Evolutionary conservation across 2,888 invertebrate genomes (phyloP), one percentile per base, ranked within the genome.

Genomic region (Athalia cordata): DNA sequence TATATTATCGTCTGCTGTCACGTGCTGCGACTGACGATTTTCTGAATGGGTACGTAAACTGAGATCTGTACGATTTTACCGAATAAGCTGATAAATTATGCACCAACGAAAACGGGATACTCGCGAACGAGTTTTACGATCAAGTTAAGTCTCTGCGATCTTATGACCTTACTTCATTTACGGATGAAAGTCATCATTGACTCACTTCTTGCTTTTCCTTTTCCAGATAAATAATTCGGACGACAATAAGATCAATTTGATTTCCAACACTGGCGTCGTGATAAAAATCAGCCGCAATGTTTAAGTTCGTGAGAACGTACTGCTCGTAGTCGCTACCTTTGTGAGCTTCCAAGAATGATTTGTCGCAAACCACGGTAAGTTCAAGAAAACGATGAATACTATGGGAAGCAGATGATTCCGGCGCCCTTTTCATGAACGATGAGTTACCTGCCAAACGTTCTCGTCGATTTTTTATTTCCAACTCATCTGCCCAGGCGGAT

Each of bases 301-400:
- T 98, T 96, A 97, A 96, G 80, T 97, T 94, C 64, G 97, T 97
- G 67, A 97, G 92, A 61, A 97, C 93, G 89, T 97, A 97, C 11
- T 94, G 95, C 87, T 96, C 95, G 83, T 96, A 93, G 87, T 96
- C 95, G 83, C 94, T 94, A 83, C 94, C 93, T 81, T 93, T 92
- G 90, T 97, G 97, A 89, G 95, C 97, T 78, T 95, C 94, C 79
- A 95, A 93, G 95, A 97, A 97, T 83, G 94, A 94, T 77, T 93
- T 93, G 91, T 97, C 97, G 52, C 97, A 97, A 72, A 97, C 96
- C 75, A 97, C 92, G 77, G 96, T 91, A 1, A 96, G 94, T 90
- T 97, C 97, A 59, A 97, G 96, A 89, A 93, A 95, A 64, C 95
- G 93, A 76, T 95, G 94, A 85, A 93, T 93, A 90, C 95, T 95